These are phyloP conservation scores for Castor canadensis DNA, from an alignment of 2,113 vertebrate genomes.

Conservation along the genomic window DNA sequence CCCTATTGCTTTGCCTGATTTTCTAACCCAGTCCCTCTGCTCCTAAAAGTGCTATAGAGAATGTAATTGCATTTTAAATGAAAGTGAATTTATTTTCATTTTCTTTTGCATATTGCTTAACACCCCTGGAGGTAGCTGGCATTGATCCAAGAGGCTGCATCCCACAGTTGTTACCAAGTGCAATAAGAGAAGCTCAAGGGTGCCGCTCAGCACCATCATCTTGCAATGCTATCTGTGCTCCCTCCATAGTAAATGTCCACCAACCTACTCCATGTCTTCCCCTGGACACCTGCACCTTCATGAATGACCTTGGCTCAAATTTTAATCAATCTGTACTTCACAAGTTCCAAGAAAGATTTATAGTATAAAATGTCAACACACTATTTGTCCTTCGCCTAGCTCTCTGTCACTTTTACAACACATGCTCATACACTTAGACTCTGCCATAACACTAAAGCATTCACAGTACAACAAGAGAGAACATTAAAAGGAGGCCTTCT, in stretches of 20 bases:
- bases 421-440: background rate
- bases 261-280: background rate
- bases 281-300: background rate
- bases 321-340: background rate
- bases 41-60: constrained; percentile 40
- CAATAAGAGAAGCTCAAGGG: background rate
- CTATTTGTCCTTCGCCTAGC: background rate
- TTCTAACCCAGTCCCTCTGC: constrained; percentile 1
- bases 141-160: background rate
- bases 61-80: constrained; percentile 52
- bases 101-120: constrained; percentile 37
- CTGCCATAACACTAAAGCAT: background rate
- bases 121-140: constrained; percentile 1
- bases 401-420: background rate
- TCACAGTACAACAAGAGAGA: background rate
- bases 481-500: background rate
- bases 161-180: background rate
- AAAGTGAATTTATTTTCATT: constrained; percentile 51
- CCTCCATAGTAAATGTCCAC: background rate
- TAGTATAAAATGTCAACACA: constrained; percentile 34
- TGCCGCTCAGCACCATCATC: background rate
- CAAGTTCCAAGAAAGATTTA: background rate
- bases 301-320: background rate
- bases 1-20: background rate
- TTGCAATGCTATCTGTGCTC: background rate